A percentile compares a stretch with the other conserved stretches of the same genome.
Evolutionary conservation across 1,140 invertebrate genomes (phyloP).

Genomic region (Heterodera carotae): DNA sequence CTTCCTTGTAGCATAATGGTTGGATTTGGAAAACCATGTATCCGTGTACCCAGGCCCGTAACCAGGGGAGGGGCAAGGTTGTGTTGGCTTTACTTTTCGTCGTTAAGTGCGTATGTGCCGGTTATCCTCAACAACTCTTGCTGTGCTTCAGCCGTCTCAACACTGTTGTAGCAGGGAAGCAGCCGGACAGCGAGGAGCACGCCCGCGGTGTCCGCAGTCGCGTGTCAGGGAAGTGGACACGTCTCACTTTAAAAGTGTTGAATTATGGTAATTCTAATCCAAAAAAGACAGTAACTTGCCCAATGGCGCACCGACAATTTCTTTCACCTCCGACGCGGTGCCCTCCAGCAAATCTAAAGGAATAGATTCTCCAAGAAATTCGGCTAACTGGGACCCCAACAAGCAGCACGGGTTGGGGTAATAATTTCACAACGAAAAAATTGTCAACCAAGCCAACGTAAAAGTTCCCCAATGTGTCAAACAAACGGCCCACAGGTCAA

Average conservation of each 20-base stretch:
- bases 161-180: slow-evolving; percentile 42
- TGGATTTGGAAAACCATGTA: too few species aligned
- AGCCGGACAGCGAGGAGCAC: slow-evolving; percentile 44
- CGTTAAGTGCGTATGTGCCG: slow-evolving; percentile 31
- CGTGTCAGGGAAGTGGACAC: slow-evolving; percentile 45
- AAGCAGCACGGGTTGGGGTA: too few species aligned
- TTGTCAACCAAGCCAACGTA: too few species aligned
- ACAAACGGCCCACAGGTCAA: slow-evolving; percentile 63
- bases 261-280: not conserved
- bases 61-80: too few species aligned
- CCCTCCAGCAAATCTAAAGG: slow-evolving; percentile 91
- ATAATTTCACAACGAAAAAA: too few species aligned
- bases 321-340: slow-evolving; percentile 84
- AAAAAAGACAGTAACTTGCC: not conserved
- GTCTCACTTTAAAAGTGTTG: slow-evolving; percentile 22
- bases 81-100: slow-evolving; percentile 51
- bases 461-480: slow-evolving; percentile 59
- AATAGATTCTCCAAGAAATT: too few species aligned
- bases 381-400: too few species aligned
- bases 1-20: too few species aligned
- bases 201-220: slow-evolving; percentile 44
- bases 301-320: slow-evolving; percentile 68
- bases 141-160: slow-evolving; percentile 48
- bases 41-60: too few species aligned
- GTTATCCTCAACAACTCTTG: slow-evolving; percentile 49